Evolutionary conservation across 92 coral and sea anemone species (phyloP).

Genomic region (Zoanthus gigantus): DNA sequence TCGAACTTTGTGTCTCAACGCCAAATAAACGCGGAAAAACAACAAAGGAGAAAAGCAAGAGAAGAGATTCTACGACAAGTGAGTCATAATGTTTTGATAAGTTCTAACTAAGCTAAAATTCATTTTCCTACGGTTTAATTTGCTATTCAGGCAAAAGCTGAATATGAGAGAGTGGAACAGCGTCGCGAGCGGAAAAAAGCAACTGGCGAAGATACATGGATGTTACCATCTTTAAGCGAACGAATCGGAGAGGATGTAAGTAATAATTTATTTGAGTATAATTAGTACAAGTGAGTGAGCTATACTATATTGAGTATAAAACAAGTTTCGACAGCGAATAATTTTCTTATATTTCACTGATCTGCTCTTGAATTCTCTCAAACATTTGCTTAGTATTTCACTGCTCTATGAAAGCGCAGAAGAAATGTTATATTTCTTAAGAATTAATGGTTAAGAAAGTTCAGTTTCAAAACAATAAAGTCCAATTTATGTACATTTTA

Average conservation of each 20-base stretch:
- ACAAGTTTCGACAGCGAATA: no score
- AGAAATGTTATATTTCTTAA: no score
- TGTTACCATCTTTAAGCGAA: slow-evolving; percentile 83
- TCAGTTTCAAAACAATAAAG: no score
- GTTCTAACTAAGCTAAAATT: neutral
- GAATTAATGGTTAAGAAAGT: no score
- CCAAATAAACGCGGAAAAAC: slow-evolving; percentile 85
- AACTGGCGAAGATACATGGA: slow-evolving; percentile 95
- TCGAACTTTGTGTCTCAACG: slow-evolving; percentile 93
- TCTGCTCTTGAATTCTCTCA: no score
- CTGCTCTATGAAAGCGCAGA: no score
- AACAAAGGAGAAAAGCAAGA: slow-evolving; percentile 79
- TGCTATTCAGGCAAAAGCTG: slow-evolving; percentile 80
- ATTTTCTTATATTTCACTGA: no score
- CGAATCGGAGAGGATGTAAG: slow-evolving; percentile 73
- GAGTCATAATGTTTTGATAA: neutral
- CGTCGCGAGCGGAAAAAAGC: slow-evolving; percentile 74
- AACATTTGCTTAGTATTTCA: no score
- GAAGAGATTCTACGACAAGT: slow-evolving; percentile 78
- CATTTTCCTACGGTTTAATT: neutral
- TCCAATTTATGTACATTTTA: no score
- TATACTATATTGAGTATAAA: no score
- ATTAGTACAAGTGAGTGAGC: neutral
- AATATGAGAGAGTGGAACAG: slow-evolving; percentile 83
- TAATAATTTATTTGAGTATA: neutral